These are phyloP conservation scores for Sebastes miniatus DNA, from an alignment of 2,797 vertebrate species.

Conservation along the genomic window DNA sequence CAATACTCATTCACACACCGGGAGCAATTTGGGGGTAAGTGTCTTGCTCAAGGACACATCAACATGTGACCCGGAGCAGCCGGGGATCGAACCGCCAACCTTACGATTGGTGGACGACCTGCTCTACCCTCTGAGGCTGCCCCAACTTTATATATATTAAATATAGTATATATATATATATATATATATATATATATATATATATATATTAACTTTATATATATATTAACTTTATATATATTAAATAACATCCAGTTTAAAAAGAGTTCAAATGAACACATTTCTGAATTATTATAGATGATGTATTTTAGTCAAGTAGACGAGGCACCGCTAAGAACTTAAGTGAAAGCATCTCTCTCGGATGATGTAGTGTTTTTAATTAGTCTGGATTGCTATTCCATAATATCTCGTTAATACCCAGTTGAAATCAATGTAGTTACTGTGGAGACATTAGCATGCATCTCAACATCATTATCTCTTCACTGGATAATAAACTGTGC, in stretches of 20 bases:
- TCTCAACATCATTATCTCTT: slow-evolving; percentile 9
- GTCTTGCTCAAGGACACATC: too few species aligned
- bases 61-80: too few species aligned
- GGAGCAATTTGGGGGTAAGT: too few species aligned
- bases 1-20: too few species aligned
- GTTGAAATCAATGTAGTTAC: not conserved
- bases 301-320: not conserved
- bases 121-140: too few species aligned
- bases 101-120: too few species aligned
- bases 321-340: not conserved
- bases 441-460: slow-evolving; percentile 1
- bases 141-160: too few species aligned
- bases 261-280: not conserved
- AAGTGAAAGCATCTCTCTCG: not conserved
- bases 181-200: too few species aligned
- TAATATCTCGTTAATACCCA: slow-evolving; percentile 3
- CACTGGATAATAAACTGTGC: not conserved
- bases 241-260: not conserved
- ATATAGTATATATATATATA: too few species aligned
- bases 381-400: not conserved
- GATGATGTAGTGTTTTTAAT: slow-evolving; percentile 14
- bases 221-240: too few species aligned
- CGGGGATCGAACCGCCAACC: too few species aligned
- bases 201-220: too few species aligned
- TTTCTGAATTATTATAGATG: not conserved